These are phyloP conservation scores for Palloptera scutellata DNA, from an alignment of 2,888 invertebrate species.

Conservation along the genomic window DNA sequence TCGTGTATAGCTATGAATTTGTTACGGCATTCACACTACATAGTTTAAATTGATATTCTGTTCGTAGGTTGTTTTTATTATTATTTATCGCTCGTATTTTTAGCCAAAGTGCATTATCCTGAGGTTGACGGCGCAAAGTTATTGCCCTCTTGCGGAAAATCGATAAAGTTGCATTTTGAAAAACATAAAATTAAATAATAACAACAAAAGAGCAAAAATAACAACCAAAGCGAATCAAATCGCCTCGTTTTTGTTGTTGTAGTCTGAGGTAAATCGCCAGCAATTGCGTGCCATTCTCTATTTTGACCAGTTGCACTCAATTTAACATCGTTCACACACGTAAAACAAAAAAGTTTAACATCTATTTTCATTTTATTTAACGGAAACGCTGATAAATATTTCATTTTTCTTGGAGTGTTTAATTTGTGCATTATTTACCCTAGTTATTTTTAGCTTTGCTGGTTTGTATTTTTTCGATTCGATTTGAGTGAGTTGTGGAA, in stretches of 20 bases:
- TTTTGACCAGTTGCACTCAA: slow-evolving; percentile 39
- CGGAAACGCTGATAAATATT: too few species aligned
- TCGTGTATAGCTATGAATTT: too few species aligned
- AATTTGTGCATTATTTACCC: too few species aligned
- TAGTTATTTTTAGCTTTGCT: too few species aligned
- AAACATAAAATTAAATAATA: not conserved
- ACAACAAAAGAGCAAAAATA: slow-evolving; percentile 22
- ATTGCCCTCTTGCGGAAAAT: slow-evolving; percentile 57
- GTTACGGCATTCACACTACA: too few species aligned
- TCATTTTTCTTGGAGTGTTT: too few species aligned
- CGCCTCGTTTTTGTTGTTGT: slow-evolving; percentile 11
- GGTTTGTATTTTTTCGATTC: too few species aligned
- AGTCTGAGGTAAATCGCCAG: slow-evolving; percentile 21
- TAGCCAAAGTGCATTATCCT: slow-evolving; percentile 58
- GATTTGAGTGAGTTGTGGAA: not conserved
- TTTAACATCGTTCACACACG: too few species aligned
- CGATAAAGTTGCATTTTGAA: slow-evolving; percentile 52
- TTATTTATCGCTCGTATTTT: not conserved
- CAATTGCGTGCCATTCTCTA: slow-evolving; percentile 16
- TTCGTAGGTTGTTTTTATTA: slow-evolving; percentile 4
- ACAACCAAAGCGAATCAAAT: not conserved
- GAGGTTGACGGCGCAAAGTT: slow-evolving; percentile 42
- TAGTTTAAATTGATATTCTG: not conserved
- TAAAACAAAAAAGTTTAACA: too few species aligned
- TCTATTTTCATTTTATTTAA: too few species aligned